phyloP scores from a whole-genome alignment of 2,797 vertebrate species.

The Sebastes variabilis region DNA sequence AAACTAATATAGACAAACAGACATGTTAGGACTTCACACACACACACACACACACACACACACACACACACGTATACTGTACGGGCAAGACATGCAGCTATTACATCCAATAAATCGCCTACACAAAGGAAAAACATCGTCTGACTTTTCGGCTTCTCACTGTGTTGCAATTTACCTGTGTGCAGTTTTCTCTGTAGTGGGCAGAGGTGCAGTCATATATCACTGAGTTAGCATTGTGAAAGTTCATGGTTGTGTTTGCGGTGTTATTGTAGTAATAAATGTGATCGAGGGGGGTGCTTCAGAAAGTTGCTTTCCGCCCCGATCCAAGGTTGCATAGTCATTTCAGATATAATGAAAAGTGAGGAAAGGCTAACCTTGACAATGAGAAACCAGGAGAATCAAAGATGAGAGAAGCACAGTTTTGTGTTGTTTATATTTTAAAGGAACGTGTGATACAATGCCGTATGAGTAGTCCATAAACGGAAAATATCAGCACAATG shows the following conservation, averaged over 20 bases:
- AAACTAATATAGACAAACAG: constrained; percentile 19
- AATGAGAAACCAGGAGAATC: constrained; percentile 30
- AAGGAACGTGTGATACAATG: not conserved
- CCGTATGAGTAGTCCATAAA: not conserved
- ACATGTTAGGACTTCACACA: not conserved
- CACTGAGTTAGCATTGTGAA: constrained; percentile 51
- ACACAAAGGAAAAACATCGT: not conserved
- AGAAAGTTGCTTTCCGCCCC: constrained; percentile 44
- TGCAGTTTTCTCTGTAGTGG: constrained; percentile 7
- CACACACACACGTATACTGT: not conserved
- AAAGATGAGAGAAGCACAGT: constrained; percentile 29
- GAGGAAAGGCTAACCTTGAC: constrained; percentile 59
- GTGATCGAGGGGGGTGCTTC: constrained; percentile 49
- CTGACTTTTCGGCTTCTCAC: constrained; percentile 8
- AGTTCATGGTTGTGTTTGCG: constrained; percentile 66
- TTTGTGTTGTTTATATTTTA: constrained; percentile 24
- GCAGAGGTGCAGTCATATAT: constrained; percentile 44
- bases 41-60: not conserved
- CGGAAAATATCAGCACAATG: not conserved
- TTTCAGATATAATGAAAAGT: constrained; percentile 63
- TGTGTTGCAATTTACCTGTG: constrained; percentile 10
- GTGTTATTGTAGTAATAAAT: constrained; percentile 63
- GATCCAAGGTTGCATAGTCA: constrained; percentile 67
- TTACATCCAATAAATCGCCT: constrained; percentile 44
- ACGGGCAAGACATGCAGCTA: constrained; percentile 8